These are phyloP conservation scores for Camptogramma bilineatum DNA, from an alignment of 2,888 invertebrate genomes.

Conservation along the genomic window DNA sequence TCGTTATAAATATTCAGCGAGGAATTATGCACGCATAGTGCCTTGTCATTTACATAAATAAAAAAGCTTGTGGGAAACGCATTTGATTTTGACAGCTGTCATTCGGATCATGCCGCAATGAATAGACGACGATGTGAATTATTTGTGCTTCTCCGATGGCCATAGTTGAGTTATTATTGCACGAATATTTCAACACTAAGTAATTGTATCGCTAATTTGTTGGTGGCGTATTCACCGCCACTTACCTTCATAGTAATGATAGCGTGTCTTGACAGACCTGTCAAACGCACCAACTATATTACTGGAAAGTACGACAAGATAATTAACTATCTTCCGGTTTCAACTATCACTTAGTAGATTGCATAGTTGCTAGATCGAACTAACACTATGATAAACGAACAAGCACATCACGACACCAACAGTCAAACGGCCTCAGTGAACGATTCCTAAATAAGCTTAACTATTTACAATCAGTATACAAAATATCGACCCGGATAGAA, in stretches of 20 bases:
- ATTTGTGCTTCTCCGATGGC: slow-evolving; percentile 42
- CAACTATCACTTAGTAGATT: slow-evolving; percentile 9
- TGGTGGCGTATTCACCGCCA: slow-evolving; percentile 27
- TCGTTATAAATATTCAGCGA: slow-evolving; percentile 16
- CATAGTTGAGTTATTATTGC: slow-evolving; percentile 42
- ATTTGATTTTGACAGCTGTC: slow-evolving; percentile 35
- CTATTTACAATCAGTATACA: slow-evolving; percentile 82
- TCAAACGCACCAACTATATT: slow-evolving; percentile 26
- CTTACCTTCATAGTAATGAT: slow-evolving; percentile 26
- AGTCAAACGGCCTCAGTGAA: slow-evolving; percentile 54
- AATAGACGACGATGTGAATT: slow-evolving; percentile 32
- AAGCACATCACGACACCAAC: slow-evolving; percentile 48
- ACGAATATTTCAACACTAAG: slow-evolving; percentile 34
- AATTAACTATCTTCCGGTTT: slow-evolving; percentile 19
- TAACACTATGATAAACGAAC: slow-evolving; percentile 37
- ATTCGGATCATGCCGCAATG: slow-evolving; percentile 36
- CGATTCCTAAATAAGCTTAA: slow-evolving; percentile 74
- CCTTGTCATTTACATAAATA: slow-evolving; percentile 24
- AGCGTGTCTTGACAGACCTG: slow-evolving; percentile 28
- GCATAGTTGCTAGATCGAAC: slow-evolving; percentile 14
- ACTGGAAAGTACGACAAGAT: slow-evolving; percentile 26
- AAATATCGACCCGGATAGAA: slow-evolving; percentile 81
- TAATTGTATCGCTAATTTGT: slow-evolving; percentile 27
- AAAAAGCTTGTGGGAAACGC: slow-evolving; percentile 25
- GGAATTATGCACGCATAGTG: slow-evolving; percentile 18